Percentiles rank a stretch among this genome's conserved stretches.
phyloP scores from a whole-genome alignment of 2,113 vertebrate genomes.

The Vulpes ferrilata region DNA sequence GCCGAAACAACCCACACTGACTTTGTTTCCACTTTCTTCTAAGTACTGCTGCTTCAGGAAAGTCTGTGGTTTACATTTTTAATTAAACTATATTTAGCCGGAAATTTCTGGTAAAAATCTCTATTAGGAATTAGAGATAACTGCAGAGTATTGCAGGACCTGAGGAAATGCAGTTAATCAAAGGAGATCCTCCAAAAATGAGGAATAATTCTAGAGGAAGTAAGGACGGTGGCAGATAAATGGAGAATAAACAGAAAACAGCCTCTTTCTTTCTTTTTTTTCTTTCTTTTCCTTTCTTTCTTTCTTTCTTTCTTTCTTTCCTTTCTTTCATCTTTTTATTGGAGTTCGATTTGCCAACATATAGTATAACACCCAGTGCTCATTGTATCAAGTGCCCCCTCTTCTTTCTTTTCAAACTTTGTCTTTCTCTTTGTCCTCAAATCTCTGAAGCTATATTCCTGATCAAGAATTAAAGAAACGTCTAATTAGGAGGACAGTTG shows the following conservation, averaged over 20 bases:
- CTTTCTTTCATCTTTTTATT: no score
- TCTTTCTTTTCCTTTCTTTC: no score
- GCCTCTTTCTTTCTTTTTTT: neutral
- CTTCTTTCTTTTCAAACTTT: neutral
- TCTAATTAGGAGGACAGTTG: neutral
- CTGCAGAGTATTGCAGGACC: slow-evolving; percentile 9
- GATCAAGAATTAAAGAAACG: slow-evolving; percentile 12
- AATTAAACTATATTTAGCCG: slow-evolving; percentile 65
- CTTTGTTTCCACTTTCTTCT: neutral
- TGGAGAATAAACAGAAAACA: neutral
- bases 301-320: no score
- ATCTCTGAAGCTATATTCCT: neutral
- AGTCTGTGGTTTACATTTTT: slow-evolving; percentile 62
- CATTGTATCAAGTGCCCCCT: no score
- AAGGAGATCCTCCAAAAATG: slow-evolving; percentile 13
- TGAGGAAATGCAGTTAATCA: slow-evolving; percentile 55
- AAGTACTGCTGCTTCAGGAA: slow-evolving; percentile 11
- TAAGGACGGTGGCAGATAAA: neutral
- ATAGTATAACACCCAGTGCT: no score
- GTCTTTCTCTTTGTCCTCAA: neutral
- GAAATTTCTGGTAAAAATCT: neutral
- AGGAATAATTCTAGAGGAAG: neutral
- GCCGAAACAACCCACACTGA: neutral
- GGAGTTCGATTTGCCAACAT: no score
- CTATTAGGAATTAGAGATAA: neutral